These are phyloP conservation scores for Bubo blakistoni DNA, from an alignment of 2,113 vertebrate species.

Conservation along the genomic window DNA sequence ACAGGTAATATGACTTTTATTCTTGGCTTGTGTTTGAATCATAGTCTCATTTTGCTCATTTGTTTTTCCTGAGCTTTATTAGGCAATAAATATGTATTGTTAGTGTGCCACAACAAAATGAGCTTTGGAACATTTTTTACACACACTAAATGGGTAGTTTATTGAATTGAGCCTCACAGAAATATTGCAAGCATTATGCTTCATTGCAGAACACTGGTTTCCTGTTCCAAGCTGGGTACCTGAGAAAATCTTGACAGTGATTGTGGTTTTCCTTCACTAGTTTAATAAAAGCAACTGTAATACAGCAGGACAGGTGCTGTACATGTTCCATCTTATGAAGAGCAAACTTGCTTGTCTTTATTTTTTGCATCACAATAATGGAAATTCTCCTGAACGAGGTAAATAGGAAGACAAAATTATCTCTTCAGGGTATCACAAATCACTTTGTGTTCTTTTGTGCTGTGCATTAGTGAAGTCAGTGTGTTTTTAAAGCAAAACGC, in stretches of 20 bases:
- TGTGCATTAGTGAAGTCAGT: not conserved
- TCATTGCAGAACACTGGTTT: not conserved
- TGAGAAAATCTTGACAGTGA: not conserved
- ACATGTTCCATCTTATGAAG: rapidly evolving
- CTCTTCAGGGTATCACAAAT: not conserved
- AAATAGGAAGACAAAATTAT: not conserved
- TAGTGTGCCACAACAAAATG: not conserved
- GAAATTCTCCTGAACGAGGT: not conserved
- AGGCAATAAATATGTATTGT: rapidly evolving
- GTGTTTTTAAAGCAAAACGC: not conserved
- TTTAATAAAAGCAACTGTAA: not conserved
- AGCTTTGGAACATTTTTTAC: not conserved
- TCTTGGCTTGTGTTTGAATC: not conserved
- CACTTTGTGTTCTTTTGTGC: not conserved
- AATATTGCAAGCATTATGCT: rapidly evolving
- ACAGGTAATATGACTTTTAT: constrained; percentile 49
- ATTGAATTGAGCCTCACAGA: not conserved
- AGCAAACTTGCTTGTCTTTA: not conserved
- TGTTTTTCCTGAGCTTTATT: not conserved
- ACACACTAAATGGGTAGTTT: rapidly evolving
- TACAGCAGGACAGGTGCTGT: not conserved
- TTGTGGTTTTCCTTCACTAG: not conserved
- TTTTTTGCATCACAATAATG: not conserved
- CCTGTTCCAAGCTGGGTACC: not conserved
- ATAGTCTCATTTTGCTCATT: not conserved